phyloP scores from a whole-genome alignment of 2,888 invertebrate species.

The Rhagonycha lutea region DNA sequence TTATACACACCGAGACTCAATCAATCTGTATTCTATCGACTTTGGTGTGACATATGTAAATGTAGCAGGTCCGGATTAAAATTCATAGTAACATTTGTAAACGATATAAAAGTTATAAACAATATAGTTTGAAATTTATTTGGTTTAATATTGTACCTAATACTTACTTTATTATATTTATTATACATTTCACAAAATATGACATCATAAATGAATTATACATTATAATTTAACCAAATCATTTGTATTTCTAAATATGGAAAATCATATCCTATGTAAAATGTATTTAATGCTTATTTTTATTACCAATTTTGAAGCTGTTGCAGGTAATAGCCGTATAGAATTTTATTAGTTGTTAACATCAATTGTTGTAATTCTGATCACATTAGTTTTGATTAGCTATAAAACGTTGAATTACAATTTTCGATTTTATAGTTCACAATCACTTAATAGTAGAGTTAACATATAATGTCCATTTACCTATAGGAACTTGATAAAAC shows the following conservation, averaged over 20 bases:
- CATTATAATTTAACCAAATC: background rate
- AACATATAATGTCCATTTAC: too few relatives aligned
- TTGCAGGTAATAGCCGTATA: too few relatives aligned
- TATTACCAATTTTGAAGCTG: background rate
- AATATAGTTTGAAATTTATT: background rate
- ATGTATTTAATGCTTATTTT: background rate
- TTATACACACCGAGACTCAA: slow-evolving; percentile 34
- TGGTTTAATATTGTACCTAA: background rate
- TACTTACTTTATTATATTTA: background rate
- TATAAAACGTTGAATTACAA: background rate
- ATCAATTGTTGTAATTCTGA: background rate
- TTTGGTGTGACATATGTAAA: slow-evolving; percentile 36
- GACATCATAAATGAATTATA: background rate
- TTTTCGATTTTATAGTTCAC: background rate
- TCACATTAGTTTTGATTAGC: background rate
- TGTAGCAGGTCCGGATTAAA: slow-evolving; percentile 33
- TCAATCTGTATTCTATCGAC: slow-evolving; percentile 37
- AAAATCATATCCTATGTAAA: background rate
- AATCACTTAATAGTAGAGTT: too few relatives aligned
- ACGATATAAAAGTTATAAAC: background rate
- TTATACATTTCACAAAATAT: background rate
- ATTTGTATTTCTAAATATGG: background rate
- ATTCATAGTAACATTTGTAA: slow-evolving; percentile 11
- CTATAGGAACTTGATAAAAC: too few relatives aligned
- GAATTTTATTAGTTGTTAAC: background rate